A percentile compares a stretch with the other conserved stretches of the same genome.
Evolutionary conservation across 2,797 vertebrate species (phyloP).

Genomic region (Danio albolineatus): DNA sequence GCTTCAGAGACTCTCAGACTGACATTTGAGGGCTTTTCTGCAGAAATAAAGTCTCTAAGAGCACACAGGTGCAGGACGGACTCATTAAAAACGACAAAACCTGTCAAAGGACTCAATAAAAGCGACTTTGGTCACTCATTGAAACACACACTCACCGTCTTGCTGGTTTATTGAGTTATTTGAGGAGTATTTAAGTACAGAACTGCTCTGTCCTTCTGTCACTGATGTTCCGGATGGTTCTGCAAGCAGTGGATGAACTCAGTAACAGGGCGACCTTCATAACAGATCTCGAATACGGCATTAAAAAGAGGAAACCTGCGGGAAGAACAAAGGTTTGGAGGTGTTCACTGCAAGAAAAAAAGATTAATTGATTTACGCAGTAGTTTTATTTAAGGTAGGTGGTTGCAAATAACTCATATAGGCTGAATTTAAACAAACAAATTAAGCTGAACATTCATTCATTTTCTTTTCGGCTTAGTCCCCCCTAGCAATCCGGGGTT

Average conservation of each 20-base stretch:
- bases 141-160: background rate
- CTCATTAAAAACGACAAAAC: background rate
- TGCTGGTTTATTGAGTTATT: background rate
- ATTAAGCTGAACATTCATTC: too few species aligned
- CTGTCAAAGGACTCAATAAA: background rate
- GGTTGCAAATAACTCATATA: too few species aligned
- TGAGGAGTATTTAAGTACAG: background rate
- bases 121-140: background rate
- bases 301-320: conserved; percentile 94
- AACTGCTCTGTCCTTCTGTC: background rate
- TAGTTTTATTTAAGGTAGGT: too few species aligned
- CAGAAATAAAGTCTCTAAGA: conserved; percentile 4
- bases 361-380: too few species aligned
- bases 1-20: background rate
- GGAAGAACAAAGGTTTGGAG: background rate
- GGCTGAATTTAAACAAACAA: too few species aligned
- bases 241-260: conserved; percentile 92
- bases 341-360: too few species aligned
- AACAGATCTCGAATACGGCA: conserved; percentile 92
- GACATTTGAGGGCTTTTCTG: conserved; percentile 9
- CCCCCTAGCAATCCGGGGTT: too few species aligned
- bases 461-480: too few species aligned
- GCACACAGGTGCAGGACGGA: background rate
- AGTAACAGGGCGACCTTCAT: conserved; percentile 83
- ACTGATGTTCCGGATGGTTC: conserved; percentile 96